Conservation (phyloP, 2,113 vertebrate genomes). For the Hymenochirus boettgeri region DNA sequence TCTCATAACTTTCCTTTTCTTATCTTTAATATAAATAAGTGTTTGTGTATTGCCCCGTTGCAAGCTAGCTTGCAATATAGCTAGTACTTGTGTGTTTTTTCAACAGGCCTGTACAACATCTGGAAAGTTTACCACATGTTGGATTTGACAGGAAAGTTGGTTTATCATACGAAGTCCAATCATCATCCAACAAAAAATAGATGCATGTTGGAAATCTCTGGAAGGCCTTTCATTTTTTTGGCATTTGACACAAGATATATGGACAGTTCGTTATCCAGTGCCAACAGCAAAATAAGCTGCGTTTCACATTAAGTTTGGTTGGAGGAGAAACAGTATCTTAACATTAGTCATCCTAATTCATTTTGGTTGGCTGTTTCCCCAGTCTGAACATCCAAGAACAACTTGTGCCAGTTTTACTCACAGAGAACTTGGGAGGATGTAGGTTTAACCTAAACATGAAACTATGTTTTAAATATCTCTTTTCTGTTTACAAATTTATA, state of each 20-base stretch:
- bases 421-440: constrained; percentile 55
- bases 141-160: too few species aligned
- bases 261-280: constrained; percentile 29
- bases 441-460: constrained; percentile 52
- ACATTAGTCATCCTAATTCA: constrained; percentile 59
- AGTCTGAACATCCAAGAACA: constrained; percentile 60
- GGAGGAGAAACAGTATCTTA: constrained; percentile 56
- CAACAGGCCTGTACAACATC: too few species aligned
- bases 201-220: neutral
- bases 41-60: too few species aligned
- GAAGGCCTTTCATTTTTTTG: constrained; percentile 44
- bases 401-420: constrained; percentile 58
- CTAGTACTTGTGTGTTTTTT: too few species aligned
- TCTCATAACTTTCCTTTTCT: too few species aligned
- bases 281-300: constrained; percentile 47
- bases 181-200: neutral
- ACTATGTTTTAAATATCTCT: constrained; percentile 46
- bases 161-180: too few species aligned
- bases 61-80: too few species aligned
- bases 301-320: constrained; percentile 54
- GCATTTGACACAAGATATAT: constrained; percentile 39
- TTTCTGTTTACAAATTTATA: too few species aligned
- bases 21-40: too few species aligned
- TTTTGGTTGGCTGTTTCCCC: constrained; percentile 62
- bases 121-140: too few species aligned